Evolutionary conservation across 2,888 invertebrate genomes (phyloP).

Genomic region (Chrysolina haemoptera): DNA sequence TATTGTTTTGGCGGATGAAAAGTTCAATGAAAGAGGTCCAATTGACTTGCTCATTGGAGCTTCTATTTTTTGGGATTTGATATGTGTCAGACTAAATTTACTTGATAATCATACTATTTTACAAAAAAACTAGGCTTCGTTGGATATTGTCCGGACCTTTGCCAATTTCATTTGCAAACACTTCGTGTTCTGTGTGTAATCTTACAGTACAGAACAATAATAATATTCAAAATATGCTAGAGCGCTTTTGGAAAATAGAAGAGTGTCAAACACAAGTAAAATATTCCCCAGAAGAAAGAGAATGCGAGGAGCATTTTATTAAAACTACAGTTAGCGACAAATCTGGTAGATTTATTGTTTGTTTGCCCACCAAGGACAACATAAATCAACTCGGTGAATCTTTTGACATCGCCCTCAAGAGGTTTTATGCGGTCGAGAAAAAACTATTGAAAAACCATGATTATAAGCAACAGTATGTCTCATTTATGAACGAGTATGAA

Average conservation of each 20-base stretch:
- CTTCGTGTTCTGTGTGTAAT: no score
- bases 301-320: background rate
- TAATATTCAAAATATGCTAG: background rate
- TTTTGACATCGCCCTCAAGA: no score
- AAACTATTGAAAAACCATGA: background rate
- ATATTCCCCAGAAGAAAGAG: background rate
- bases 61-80: no score
- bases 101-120: no score
- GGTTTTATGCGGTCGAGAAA: background rate
- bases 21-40: no score
- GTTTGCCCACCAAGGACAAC: background rate
- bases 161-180: no score
- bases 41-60: no score
- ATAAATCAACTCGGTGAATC: no score
- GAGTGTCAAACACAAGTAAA: background rate
- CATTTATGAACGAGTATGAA: background rate
- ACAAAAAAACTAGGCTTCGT: no score
- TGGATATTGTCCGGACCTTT: no score
- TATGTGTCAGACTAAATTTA: no score
- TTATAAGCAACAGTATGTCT: background rate
- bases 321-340: background rate
- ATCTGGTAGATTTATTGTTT: background rate
- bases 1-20: background rate
- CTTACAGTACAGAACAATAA: background rate
- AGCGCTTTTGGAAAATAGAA: background rate